A percentile compares a stretch with the other conserved stretches of the same genome.
Evolutionary conservation across 2,888 invertebrate species (phyloP).

Genomic region (Hydraecia micacea): DNA sequence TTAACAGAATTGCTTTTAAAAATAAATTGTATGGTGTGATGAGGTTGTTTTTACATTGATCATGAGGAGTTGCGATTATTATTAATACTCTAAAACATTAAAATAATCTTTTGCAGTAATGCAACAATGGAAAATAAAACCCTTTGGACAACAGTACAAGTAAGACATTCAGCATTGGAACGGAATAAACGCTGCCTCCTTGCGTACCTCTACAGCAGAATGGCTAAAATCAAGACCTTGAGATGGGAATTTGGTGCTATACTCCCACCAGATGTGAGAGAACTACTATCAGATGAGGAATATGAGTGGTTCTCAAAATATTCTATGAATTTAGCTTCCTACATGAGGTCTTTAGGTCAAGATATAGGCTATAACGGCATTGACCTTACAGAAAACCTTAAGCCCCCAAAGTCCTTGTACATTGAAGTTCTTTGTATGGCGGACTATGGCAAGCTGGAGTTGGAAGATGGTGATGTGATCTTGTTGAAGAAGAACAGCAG

Average conservation of each 20-base stretch:
- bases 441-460: slow-evolving; percentile 98
- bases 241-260: slow-evolving; percentile 99
- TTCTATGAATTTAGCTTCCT: slow-evolving; percentile 95
- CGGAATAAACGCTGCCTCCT: slow-evolving; percentile 97
- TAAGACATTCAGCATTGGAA: slow-evolving; percentile 96
- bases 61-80: neutral
- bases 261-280: slow-evolving; percentile 95
- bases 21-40: neutral
- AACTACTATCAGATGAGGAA: slow-evolving; percentile 95
- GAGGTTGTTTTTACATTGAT: neutral
- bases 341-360: slow-evolving; percentile 97
- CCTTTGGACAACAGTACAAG: slow-evolving; percentile 94
- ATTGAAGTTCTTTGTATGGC: slow-evolving; percentile 97
- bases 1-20: neutral
- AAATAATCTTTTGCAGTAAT: slow-evolving; percentile 78
- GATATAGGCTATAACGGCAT: slow-evolving; percentile 92
- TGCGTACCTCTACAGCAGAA: slow-evolving; percentile 95
- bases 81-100: neutral
- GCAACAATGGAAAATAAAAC: slow-evolving; percentile 90
- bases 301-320: slow-evolving; percentile 97
- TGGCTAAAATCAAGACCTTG: slow-evolving; percentile 95
- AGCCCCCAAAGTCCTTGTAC: slow-evolving; percentile 97
- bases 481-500: slow-evolving; percentile 97
- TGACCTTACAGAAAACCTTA: slow-evolving; percentile 96
- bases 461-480: slow-evolving; percentile 97